phyloP scores from a whole-genome alignment of 2,797 vertebrate genomes.

The Argentina silus region DNA sequence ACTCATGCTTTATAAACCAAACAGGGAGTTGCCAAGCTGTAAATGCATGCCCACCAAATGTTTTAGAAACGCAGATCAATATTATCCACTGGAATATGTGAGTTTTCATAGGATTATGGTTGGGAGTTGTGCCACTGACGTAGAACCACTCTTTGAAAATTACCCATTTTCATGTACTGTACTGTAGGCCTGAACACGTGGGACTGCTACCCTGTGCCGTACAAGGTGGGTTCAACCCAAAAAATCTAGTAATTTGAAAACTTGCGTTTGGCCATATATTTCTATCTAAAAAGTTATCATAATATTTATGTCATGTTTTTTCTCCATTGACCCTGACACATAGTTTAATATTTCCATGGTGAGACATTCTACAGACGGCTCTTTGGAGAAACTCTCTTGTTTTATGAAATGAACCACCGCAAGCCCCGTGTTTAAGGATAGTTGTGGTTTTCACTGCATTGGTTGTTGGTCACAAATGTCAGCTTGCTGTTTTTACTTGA shows the following conservation, averaged over 20 bases:
- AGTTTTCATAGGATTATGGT: conserved; percentile 60
- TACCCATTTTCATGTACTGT: not conserved
- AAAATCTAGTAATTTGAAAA: conserved; percentile 30
- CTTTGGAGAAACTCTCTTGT: conserved; percentile 40
- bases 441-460: conserved; percentile 71
- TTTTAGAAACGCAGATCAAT: conserved; percentile 67
- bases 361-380: conserved; percentile 52
- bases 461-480: conserved; percentile 66
- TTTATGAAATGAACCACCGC: conserved; percentile 60
- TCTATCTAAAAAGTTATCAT: conserved; percentile 47
- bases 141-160: conserved; percentile 43
- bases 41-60: conserved; percentile 25
- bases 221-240: conserved; percentile 40
- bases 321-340: conserved; percentile 52
- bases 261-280: conserved; percentile 32
- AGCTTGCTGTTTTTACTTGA: conserved; percentile 57
- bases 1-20: conserved; percentile 44
- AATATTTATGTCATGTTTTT: conserved; percentile 45
- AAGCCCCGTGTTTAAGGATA: conserved; percentile 53
- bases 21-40: conserved; percentile 64
- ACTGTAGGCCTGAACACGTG: conserved; percentile 21
- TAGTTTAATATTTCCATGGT: conserved; percentile 54
- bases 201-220: conserved; percentile 18
- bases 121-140: conserved; percentile 58
- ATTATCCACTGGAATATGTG: conserved; percentile 61